Evolutionary conservation across 2,797 vertebrate genomes (phyloP).

Genomic region (Silurus lanzhouensis): DNA sequence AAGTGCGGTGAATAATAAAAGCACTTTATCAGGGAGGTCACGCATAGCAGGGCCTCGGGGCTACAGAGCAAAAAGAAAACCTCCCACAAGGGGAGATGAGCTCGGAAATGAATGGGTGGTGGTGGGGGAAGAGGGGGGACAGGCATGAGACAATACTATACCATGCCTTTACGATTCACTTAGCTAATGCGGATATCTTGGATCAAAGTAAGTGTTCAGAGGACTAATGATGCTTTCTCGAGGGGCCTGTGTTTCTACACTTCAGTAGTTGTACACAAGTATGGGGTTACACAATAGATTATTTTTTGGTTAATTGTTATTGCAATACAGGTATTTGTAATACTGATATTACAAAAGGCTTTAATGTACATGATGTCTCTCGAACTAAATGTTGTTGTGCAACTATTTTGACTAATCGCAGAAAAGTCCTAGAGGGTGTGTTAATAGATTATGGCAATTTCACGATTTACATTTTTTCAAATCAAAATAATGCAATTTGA

Average conservation of each 20-base stretch:
- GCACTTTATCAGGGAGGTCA: slow-evolving; percentile 27
- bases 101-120: slow-evolving; percentile 42
- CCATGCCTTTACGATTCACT: slow-evolving; percentile 14
- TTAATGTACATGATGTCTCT: neutral
- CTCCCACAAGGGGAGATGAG: slow-evolving; percentile 25
- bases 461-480: too few species aligned
- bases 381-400: neutral
- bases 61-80: slow-evolving; percentile 25
- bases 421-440: neutral
- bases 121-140: neutral
- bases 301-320: neutral
- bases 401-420: neutral
- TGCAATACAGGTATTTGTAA: slow-evolving; percentile 5
- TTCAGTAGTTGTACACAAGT: neutral
- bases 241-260: slow-evolving; percentile 15
- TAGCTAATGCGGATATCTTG: slow-evolving; percentile 31
- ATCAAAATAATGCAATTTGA: too few species aligned
- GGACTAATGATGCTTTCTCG: neutral
- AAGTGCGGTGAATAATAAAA: slow-evolving; percentile 30
- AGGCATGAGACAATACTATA: slow-evolving; percentile 33
- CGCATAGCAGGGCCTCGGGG: slow-evolving; percentile 36
- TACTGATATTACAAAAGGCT: slow-evolving; percentile 2
- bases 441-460: neutral
- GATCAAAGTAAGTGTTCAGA: slow-evolving; percentile 27
- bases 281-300: neutral